Evolutionary conservation across 2,888 invertebrate genomes (phyloP), one percentile per base, ranked within the genome.

Genomic region (Aphidoletes aphidimyza): DNA sequence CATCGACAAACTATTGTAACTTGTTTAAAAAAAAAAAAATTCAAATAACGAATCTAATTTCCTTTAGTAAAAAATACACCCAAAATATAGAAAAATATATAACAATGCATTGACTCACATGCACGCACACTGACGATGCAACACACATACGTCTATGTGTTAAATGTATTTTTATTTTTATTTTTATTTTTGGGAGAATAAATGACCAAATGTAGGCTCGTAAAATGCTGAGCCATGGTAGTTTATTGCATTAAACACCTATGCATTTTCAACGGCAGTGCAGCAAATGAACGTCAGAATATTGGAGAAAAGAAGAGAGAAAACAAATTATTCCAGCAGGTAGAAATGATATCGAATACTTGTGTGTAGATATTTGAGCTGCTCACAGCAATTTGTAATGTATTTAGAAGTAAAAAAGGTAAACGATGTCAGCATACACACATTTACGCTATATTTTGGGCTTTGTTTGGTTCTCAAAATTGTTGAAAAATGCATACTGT

Each of bases 11-110:
- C 36, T 81, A 81, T 81, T 81, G 69, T 69, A 81, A 81, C 81
- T 22, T 81, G 81, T 81, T 37, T 30, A 5, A 14, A 34, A 9
- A 37, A 37, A 2, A 11, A n/a, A 37, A 37, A n/a, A n/a, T 37
- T 69, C 69, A 34, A 69, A 69, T 34, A 69, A 69, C 81, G 11
- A 81, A 81, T 37, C 81, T 81, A 36, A 81, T 81, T 81, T 81
- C 81, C 69, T 69, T 69, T 81, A 37, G 37, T n/a, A n/a, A n/a
- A 81, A 81, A 81, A 81, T 37, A 81, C 36, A 81, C 37, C 37
- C 37, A 81, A 37, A 81, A 37, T 22, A 19, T n/a, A 78, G 19
- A 37, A 36, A 81, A 5, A 36, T n/a, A 37, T 11, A 81, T 37
- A 81, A 81, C 81, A 81, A 81, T 81, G 81, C n/a, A 81, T 34